Evolutionary conservation across 1,140 invertebrate species (phyloP), one percentile per base, ranked within the genome.

Genomic region (Dufourea novaeangliae): DNA sequence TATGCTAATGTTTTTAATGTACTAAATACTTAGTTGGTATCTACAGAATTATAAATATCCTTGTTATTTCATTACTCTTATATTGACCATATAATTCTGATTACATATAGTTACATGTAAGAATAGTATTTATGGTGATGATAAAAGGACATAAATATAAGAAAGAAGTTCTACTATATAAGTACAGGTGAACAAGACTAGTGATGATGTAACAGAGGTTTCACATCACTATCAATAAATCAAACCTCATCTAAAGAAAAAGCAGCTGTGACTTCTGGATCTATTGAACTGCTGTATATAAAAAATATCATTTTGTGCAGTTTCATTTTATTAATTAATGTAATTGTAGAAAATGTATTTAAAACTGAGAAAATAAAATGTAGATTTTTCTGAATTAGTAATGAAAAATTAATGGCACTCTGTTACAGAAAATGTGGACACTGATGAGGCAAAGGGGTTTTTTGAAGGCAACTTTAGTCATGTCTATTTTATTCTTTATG

Each of bases 381-480:
- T n/a, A 44, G 10, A 44, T 44, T 44, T 44, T 14, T 14, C 17
- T 46, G 17, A 46, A 46, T 46, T n/a, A 6, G 5, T 7, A n/a
- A 50, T 22, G 6, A 46, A 20, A 46, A n/a, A 46, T 46, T 5
- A 46, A 29, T 63, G 20, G 20, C 77, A 32, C 85, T 83, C 87
- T 86, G 85, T 90, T 92, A 54, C 94, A 98, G 98, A 99, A 93
- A 97, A 97, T 93, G 96, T 97, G 90, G 98, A 99, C 89, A 94
- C 93, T 66, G 94, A 95, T 82, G 98, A 99, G 93, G 95, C 97
- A 14, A 98, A 98, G 93, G 94, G 94, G 57, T 96, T 99, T 87
- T 98, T 99, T 91, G 97, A 98, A 92, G 95, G 95, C 44, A 98
- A 99, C 92, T 98, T 98, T 90, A 98, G 97, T 88, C 97, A 98